phyloP scores from a whole-genome alignment of 2,888 invertebrate species.

The Lamproptera curius region DNA sequence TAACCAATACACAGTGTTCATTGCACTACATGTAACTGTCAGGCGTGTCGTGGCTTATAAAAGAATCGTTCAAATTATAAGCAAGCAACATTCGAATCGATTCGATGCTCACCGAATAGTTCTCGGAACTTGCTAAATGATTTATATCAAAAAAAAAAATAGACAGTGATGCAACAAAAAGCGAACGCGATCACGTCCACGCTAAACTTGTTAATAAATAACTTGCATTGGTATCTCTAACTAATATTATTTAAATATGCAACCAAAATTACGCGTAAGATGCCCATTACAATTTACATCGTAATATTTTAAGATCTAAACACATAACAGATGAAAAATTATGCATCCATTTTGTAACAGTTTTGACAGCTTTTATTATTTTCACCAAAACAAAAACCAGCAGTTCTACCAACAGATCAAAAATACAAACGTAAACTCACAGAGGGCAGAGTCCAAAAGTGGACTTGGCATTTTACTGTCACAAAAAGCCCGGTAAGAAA shows the following conservation, averaged over 20 bases:
- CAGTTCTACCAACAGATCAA: constrained; percentile 25
- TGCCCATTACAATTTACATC: no score
- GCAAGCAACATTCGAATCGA: constrained; percentile 27
- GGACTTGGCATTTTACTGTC: constrained; percentile 54
- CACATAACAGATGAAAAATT: no score
- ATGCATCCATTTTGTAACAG: no score
- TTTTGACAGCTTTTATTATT: constrained; percentile 6
- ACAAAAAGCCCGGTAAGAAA: constrained; percentile 64
- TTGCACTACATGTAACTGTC: constrained; percentile 31
- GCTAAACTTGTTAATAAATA: not conserved
- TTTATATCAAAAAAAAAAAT: constrained; percentile 43
- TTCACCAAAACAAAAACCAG: constrained; percentile 24
- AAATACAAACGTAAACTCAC: constrained; percentile 44
- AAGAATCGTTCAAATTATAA: constrained; percentile 37
- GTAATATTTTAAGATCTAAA: no score
- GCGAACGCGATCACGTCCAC: constrained; percentile 24
- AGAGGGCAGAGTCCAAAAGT: constrained; percentile 46
- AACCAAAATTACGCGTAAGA: no score
- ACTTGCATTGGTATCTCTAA: not conserved
- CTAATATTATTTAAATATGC: not conserved
- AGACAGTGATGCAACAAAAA: constrained; percentile 29
- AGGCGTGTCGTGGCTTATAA: constrained; percentile 44
- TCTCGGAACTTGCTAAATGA: constrained; percentile 39
- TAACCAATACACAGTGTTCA: not conserved
- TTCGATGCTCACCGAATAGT: constrained; percentile 35